Evolutionary conservation across 2,797 vertebrate genomes (phyloP), one percentile per base, ranked within the genome.

Genomic region (Cercopithecus mitis): DNA sequence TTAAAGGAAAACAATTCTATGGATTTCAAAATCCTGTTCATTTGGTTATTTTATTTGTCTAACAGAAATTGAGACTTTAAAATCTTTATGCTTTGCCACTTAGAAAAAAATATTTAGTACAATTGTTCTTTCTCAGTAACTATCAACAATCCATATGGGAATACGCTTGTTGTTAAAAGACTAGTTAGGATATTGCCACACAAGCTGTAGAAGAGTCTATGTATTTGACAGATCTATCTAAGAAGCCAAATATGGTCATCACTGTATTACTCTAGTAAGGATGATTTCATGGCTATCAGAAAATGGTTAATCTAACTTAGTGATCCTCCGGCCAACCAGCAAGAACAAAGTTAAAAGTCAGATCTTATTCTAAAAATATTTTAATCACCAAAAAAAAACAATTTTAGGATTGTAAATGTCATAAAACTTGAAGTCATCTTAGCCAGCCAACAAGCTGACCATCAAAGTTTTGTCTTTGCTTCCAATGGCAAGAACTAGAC

Each of bases 11-110:
- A 73, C 33, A 83, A 89, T 33, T 75, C 14, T 50, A 52, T 92
- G 13, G 20, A 85, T 76, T 77, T 45, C 81, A 50, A 83, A 90
- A 5, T 33, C 22, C 15, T 52, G 7, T 70, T 67, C 19, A 58
- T 61, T 61, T 73, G 43, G 57, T 64, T 88, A 95, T 84, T 94
- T 95, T 61, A 75, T 79, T 87, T 93, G 58, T 70, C 77, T 95
- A 94, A 93, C 4, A 95, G 19, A 95, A 96, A 77, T 73, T 64
- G 27, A 88, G 84, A 96, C 24, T 70, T 81, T 70, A 80, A 95
- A 90, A 39, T 80, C 25, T 90, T 95, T 64, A 55, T 55, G 4
- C 55, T 88, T 36, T 94, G 27, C 24, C 33, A 81, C 30, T 95
- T 90, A 90, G 87, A 67, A 96, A 93, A 90, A 97, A 70, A 58